These are phyloP conservation scores for Cherax destructor DNA, from an alignment of 1,140 invertebrate genomes.

Conservation along the genomic window DNA sequence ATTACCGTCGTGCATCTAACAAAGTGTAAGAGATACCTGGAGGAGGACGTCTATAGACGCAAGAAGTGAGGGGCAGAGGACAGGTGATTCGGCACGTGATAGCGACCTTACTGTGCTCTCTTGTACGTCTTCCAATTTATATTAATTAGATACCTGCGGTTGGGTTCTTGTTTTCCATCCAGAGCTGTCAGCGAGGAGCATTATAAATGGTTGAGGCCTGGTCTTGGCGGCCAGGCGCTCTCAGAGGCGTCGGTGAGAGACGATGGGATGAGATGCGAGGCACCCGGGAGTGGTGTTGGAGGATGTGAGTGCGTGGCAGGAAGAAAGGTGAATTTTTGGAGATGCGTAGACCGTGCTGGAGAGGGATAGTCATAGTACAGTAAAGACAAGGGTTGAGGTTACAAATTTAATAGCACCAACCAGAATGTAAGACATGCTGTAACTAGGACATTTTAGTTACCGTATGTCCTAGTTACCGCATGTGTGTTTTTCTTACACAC, in stretches of 20 bases:
- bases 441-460: too few species aligned
- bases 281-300: neutral
- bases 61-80: conserved; percentile 13
- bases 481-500: too few species aligned
- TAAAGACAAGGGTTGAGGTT: too few species aligned
- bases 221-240: neutral
- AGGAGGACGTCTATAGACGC: conserved; percentile 9
- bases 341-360: too few species aligned
- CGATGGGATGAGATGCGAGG: neutral
- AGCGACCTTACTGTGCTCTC: conserved; percentile 19
- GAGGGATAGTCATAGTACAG: too few species aligned
- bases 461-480: too few species aligned
- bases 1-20: neutral
- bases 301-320: neutral
- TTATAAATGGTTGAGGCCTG: conserved; percentile 53
- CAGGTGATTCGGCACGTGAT: conserved; percentile 61
- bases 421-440: too few species aligned
- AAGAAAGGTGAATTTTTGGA: too few species aligned
- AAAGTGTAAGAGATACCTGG: too few species aligned
- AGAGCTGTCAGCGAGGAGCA: conserved; percentile 54
- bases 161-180: conserved; percentile 65
- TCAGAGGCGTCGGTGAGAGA: conserved; percentile 8
- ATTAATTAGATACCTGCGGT: conserved; percentile 69
- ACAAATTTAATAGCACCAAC: too few species aligned
- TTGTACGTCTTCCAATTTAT: conserved; percentile 65